Evolutionary conservation across 2,113 vertebrate genomes (phyloP).

Genomic region (Riparia riparia): DNA sequence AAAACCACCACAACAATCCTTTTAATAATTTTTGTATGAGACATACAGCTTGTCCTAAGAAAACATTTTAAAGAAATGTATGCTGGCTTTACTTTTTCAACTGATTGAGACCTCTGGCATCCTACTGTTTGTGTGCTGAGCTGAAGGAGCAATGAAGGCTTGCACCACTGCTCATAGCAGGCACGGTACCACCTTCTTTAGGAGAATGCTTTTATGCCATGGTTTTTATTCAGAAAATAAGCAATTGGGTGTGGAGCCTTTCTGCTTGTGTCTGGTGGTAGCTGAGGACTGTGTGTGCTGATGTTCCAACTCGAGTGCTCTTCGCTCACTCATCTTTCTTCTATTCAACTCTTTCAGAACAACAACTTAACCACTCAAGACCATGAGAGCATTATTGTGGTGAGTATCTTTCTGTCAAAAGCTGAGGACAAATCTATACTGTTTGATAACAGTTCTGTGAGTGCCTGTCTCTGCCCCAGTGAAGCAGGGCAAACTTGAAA

Average conservation of each 20-base stretch:
- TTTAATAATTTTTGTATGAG: neutral
- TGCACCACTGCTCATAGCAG: neutral
- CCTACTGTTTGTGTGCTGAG: neutral
- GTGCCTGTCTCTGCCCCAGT: neutral
- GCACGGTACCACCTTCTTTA: neutral
- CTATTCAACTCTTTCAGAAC: slow-evolving; percentile 80
- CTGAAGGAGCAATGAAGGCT: neutral
- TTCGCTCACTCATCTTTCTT: neutral
- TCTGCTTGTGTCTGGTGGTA: neutral
- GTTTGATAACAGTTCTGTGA: neutral
- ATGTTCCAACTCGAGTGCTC: neutral
- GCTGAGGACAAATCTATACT: neutral
- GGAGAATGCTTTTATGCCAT: neutral
- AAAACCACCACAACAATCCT: neutral
- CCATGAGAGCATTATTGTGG: slow-evolving; percentile 99
- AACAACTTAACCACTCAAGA: slow-evolving; percentile 94
- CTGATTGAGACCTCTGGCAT: neutral
- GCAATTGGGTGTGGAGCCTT: neutral
- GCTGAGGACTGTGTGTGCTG: neutral
- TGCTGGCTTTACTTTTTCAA: neutral
- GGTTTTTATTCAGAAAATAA: neutral
- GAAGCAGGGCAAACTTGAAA: neutral
- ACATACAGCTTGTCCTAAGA: neutral
- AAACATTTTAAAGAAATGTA: neutral
- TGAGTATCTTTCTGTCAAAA: slow-evolving; percentile 76